Conservation (phyloP, 2,797 vertebrate genomes). For the Calcarius lapponicus region DNA sequence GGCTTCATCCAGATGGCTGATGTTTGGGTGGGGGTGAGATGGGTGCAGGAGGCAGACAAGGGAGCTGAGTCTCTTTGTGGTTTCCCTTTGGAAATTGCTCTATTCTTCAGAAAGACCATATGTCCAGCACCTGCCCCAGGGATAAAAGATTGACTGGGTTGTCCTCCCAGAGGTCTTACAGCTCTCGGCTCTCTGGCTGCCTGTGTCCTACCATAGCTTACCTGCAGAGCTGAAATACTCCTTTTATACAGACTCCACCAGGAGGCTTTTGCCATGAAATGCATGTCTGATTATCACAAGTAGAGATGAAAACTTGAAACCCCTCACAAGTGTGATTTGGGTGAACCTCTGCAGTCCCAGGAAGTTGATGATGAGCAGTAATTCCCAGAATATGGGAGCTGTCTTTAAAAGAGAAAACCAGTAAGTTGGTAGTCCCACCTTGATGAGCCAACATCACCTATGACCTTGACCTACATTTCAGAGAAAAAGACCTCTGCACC, state of each 20-base stretch:
- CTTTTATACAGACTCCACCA: neutral
- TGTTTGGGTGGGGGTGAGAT: neutral
- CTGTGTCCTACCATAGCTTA: fast-evolving
- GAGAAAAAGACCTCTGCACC: neutral
- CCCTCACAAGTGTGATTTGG: neutral
- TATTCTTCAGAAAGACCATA: neutral
- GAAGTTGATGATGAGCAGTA: neutral
- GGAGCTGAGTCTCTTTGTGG: neutral
- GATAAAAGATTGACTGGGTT: neutral
- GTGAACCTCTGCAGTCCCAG: neutral
- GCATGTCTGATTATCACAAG: neutral
- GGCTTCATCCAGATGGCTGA: neutral
- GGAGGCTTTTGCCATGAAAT: neutral
- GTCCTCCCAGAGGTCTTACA: neutral
- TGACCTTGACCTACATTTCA: neutral
- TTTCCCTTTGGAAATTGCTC: neutral
- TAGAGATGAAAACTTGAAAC: neutral
- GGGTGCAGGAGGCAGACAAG: neutral
- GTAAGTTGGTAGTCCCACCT: neutral
- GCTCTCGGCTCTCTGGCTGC: neutral
- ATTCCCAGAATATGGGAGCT: neutral
- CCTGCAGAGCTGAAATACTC: neutral
- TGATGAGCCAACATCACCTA: neutral
- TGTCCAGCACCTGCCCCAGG: neutral
- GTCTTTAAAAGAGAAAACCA: neutral